Conservation (phyloP, 2,113 vertebrate species). For the Rutilus rutilus region DNA sequence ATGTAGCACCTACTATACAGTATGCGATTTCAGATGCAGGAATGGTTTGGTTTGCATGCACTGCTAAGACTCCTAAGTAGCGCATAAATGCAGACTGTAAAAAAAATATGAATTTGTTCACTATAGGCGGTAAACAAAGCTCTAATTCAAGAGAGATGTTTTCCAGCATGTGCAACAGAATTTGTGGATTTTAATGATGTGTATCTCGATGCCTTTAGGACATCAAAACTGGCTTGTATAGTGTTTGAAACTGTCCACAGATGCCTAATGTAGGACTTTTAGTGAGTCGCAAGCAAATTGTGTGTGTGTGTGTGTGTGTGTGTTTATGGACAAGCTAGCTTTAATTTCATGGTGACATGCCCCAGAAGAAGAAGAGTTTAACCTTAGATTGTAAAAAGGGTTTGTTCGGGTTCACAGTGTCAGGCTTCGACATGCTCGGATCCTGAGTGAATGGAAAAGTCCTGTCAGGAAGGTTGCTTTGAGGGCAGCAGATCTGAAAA, state of each 20-base stretch:
- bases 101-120: constrained; percentile 53
- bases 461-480: constrained; percentile 65
- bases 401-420: constrained; percentile 41
- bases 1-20: too few species aligned
- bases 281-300: constrained; percentile 5
- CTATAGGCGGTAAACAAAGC: constrained; percentile 64
- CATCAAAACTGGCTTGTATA: background rate
- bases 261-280: constrained; percentile 29
- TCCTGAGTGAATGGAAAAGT: constrained; percentile 75
- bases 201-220: background rate
- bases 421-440: constrained; percentile 60
- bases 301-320: background rate
- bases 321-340: constrained; percentile 13
- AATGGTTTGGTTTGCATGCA: background rate
- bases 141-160: constrained; percentile 64
- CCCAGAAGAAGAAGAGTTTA: constrained; percentile 43
- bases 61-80: background rate
- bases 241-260: constrained; percentile 5
- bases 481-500: constrained; percentile 66
- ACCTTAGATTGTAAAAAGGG: constrained; percentile 36
- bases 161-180: constrained; percentile 68
- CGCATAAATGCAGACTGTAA: background rate
- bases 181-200: constrained; percentile 45
- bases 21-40: too few species aligned
- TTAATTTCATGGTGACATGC: constrained; percentile 21